Evolutionary conservation across 2,888 invertebrate genomes (phyloP).

Genomic region (Noctua janthina): DNA sequence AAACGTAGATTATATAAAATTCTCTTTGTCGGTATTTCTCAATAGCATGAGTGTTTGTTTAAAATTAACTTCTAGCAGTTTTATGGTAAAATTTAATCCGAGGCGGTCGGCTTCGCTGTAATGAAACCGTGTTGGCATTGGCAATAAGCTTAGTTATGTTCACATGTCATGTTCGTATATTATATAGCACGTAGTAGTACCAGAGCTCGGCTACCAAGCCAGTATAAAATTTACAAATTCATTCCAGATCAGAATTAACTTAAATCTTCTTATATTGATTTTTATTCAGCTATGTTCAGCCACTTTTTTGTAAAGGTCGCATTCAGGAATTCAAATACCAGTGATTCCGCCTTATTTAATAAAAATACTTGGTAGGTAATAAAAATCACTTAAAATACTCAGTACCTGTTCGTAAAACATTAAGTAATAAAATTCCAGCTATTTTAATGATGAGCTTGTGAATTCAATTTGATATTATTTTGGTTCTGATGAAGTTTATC

Average conservation of each 20-base stretch:
- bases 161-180: background rate
- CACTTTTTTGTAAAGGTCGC: constrained; percentile 8
- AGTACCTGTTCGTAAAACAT: constrained; percentile 38
- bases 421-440: constrained; percentile 21
- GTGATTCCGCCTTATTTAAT: constrained; percentile 9
- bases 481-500: background rate
- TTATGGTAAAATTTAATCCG: constrained; percentile 9
- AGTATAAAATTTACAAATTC: background rate
- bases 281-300: background rate
- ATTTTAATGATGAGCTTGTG: constrained; percentile 46
- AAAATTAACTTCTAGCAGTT: constrained; percentile 34
- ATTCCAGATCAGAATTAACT: background rate
- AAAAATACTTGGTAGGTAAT: constrained; percentile 1
- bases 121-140: background rate
- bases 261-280: background rate
- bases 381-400: constrained; percentile 25
- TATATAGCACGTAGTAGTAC: too few species aligned
- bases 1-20: constrained; percentile 68
- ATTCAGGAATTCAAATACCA: constrained; percentile 18
- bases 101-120: background rate
- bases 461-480: background rate
- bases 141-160: constrained; percentile 14
- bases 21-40: constrained; percentile 67
- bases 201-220: background rate
- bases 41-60: constrained; percentile 59